phyloP scores from a whole-genome alignment of 2,888 invertebrate genomes.

The Mythimna albipuncta region DNA sequence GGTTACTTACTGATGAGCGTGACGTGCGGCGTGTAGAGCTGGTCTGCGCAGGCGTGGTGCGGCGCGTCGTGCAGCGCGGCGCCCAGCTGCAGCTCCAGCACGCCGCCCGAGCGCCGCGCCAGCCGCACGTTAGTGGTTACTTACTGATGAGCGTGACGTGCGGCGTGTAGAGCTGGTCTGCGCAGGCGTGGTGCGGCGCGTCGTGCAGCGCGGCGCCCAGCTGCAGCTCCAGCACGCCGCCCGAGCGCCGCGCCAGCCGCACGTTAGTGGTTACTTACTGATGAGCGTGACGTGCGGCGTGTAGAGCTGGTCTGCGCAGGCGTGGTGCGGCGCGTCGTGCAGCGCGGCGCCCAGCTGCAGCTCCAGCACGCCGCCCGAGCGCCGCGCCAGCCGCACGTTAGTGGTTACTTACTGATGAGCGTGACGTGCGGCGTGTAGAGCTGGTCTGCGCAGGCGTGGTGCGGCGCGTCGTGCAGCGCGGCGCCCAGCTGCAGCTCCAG shows the following conservation, averaged over 20 bases:
- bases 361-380: constrained; percentile 94
- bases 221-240: constrained; percentile 94
- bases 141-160: constrained; percentile 93
- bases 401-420: constrained; percentile 88
- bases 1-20: constrained; percentile 91
- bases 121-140: neutral
- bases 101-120: constrained; percentile 92
- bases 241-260: constrained; percentile 90
- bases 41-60: constrained; percentile 92
- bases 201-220: constrained; percentile 90
- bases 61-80: constrained; percentile 89
- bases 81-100: constrained; percentile 94
- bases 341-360: constrained; percentile 92
- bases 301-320: constrained; percentile 90
- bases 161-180: constrained; percentile 86
- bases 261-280: constrained; percentile 74
- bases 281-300: constrained; percentile 92
- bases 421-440: constrained; percentile 91
- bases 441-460: constrained; percentile 92
- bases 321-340: constrained; percentile 92
- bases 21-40: constrained; percentile 89
- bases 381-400: constrained; percentile 79
- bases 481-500: constrained; percentile 93
- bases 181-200: constrained; percentile 93
- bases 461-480: constrained; percentile 90